Evolutionary conservation across 2,113 vertebrate genomes (phyloP), one percentile per base, ranked within the genome.

Genomic region (Lipophrys pholis): DNA sequence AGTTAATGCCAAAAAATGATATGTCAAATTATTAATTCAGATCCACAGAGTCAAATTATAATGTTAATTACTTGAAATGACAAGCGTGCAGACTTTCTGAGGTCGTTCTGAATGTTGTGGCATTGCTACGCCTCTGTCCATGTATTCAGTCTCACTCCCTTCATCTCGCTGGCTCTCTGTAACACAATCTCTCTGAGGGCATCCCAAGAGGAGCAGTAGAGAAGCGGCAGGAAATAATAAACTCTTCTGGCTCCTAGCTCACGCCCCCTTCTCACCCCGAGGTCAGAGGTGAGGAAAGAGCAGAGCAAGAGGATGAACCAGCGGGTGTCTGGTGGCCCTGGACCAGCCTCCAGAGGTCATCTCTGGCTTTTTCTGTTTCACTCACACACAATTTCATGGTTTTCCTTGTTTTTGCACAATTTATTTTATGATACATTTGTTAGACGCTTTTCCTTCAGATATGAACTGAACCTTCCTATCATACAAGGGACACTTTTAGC

Each of bases 221-320:
- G 94, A 90, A 91, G 92, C 94, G 91, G 91, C 94, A 95, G 96
- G 95, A 97, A 96, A 96, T 96, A 96, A 97, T 97, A 96, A 96
- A 97, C 95, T 96, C 95, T 93, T 93, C 92, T 93, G 95, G 94
- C 95, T 93, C 88, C 94, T 90, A 91, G 84, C 83, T 84, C 92
- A 92, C 87, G 79, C 93, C 93, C 92, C 90, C 83, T 82, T 92
- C 90, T 95, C 94, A 96, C 94, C 92, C 94, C 80, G 89, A 83
- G 94, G 92, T 96, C 82, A 94, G 93, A 92, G 96, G 95, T 96
- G 94, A 92, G 40, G 7, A 9, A 72, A 62, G 72, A 92, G 92
- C 91, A 91, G 86, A 90, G 83, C 76, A 69, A 87, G 80, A 86
- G 86, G 84, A 73, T 54, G 80, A 86, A 75, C 85, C 88, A 90